Percentiles rank a stretch among this genome's conserved stretches.
phyloP scores from a whole-genome alignment of 2,797 vertebrate genomes.

The Benthosema pterotum region DNA sequence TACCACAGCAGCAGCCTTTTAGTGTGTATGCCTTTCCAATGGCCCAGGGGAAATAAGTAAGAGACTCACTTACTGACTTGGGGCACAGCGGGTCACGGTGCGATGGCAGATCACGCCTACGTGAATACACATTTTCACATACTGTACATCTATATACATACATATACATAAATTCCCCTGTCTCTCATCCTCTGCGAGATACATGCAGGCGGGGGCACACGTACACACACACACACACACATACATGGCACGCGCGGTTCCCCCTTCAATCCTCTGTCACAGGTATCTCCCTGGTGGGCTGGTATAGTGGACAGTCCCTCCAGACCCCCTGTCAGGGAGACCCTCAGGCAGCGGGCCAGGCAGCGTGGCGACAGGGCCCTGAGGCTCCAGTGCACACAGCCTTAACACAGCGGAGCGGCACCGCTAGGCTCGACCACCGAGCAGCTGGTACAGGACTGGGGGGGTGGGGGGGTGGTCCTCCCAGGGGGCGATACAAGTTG shows the following conservation, averaged over 20 bases:
- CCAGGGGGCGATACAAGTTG: constrained; percentile 60
- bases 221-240: neutral
- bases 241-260: constrained; percentile 25
- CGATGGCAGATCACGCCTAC: constrained; percentile 10
- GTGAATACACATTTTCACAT: constrained; percentile 14
- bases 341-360: constrained; percentile 62
- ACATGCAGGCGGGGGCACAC: neutral
- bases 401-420: constrained; percentile 63
- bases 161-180: constrained; percentile 43
- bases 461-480: constrained; percentile 42
- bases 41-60: neutral
- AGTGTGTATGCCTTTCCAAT: constrained; percentile 1
- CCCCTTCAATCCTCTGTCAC: constrained; percentile 60
- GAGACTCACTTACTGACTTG: constrained; percentile 1
- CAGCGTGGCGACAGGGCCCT: constrained; percentile 70
- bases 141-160: constrained; percentile 31
- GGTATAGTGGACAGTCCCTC: constrained; percentile 69
- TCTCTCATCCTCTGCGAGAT: constrained; percentile 28
- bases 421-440: constrained; percentile 76
- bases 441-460: constrained; percentile 71
- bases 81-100: neutral
- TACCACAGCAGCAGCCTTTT: neutral
- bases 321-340: constrained; percentile 73
- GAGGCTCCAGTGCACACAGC: constrained; percentile 73
- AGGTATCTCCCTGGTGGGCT: constrained; percentile 55